Conservation (phyloP, 2,797 vertebrate species). For the Enteromius argenteus region DNA sequence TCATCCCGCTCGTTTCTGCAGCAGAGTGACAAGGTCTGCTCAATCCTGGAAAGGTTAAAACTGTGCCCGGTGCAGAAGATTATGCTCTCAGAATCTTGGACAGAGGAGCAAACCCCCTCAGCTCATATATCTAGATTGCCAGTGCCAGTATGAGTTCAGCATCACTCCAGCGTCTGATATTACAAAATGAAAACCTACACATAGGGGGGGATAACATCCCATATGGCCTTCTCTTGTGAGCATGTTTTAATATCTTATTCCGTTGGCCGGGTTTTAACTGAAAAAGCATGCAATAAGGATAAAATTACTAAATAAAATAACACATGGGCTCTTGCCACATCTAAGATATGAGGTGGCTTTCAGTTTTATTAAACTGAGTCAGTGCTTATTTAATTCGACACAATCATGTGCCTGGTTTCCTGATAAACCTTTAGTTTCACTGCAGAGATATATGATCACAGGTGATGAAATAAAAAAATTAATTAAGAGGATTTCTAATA, state of each 20-base stretch:
- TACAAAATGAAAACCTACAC: conserved; percentile 21
- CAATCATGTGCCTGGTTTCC: neutral
- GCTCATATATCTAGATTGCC: conserved; percentile 30
- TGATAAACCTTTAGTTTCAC: neutral
- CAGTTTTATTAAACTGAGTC: neutral
- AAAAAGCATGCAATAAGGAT: neutral
- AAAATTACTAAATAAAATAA: neutral
- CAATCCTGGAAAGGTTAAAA: neutral
- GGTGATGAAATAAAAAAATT: neutral
- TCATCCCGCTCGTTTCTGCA: conserved; percentile 9
- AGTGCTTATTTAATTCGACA: neutral
- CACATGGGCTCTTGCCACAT: neutral
- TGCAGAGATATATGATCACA: neutral
- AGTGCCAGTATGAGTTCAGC: conserved; percentile 7
- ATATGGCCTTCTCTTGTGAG: conserved; percentile 1
- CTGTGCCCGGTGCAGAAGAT: conserved; percentile 15
- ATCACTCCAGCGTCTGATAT: conserved; percentile 7
- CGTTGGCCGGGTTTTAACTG: neutral
- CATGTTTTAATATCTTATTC: conserved; percentile 31
- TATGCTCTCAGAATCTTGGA: conserved; percentile 27
- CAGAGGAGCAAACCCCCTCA: conserved; percentile 32
- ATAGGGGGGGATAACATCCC: neutral
- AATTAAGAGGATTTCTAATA: neutral
- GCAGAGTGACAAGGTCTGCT: conserved; percentile 5
- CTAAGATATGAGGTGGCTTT: neutral